These are phyloP conservation scores for Rhimphoctona megacephalus DNA, from an alignment of 2,888 invertebrate genomes.

Conservation along the genomic window DNA sequence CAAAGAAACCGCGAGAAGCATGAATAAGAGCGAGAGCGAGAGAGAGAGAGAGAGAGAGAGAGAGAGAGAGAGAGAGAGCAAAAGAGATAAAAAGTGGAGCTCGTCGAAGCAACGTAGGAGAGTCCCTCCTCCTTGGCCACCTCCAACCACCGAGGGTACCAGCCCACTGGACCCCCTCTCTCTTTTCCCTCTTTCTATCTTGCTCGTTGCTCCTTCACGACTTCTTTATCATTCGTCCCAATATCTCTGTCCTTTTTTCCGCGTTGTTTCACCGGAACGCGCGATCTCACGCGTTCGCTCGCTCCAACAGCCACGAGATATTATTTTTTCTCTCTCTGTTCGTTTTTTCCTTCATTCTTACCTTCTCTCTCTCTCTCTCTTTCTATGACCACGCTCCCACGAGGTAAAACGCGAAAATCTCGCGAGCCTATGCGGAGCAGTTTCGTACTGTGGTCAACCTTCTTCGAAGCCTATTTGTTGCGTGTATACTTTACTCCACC, in stretches of 20 bases:
- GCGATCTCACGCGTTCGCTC: constrained; percentile 45
- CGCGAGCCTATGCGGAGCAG: constrained; percentile 54
- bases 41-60: constrained; percentile 27
- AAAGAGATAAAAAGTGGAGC: constrained; percentile 52
- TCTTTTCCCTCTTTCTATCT: constrained; percentile 68
- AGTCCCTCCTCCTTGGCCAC: constrained; percentile 85
- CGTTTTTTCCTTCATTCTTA: neutral
- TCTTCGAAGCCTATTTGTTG: constrained; percentile 56
- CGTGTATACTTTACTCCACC: constrained; percentile 24
- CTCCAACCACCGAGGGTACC: constrained; percentile 83
- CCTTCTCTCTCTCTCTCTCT: constrained; percentile 17
- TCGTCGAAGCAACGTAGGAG: constrained; percentile 76
- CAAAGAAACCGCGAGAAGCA: constrained; percentile 75
- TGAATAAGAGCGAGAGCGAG: constrained; percentile 35
- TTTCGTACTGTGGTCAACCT: constrained; percentile 52
- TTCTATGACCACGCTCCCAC: constrained; percentile 36
- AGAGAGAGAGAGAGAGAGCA: constrained; percentile 45
- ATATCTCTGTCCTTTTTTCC: constrained; percentile 38
- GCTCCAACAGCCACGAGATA: constrained; percentile 14
- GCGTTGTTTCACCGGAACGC: constrained; percentile 50
- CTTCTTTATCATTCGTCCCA: constrained; percentile 67
- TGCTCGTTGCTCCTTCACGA: constrained; percentile 58
- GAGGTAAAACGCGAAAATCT: constrained; percentile 48
- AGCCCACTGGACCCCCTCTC: constrained; percentile 84
- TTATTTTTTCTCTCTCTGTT: constrained; percentile 21